Conservation (phyloP, 2,888 invertebrate species). For the Acrobasis suavella region DNA sequence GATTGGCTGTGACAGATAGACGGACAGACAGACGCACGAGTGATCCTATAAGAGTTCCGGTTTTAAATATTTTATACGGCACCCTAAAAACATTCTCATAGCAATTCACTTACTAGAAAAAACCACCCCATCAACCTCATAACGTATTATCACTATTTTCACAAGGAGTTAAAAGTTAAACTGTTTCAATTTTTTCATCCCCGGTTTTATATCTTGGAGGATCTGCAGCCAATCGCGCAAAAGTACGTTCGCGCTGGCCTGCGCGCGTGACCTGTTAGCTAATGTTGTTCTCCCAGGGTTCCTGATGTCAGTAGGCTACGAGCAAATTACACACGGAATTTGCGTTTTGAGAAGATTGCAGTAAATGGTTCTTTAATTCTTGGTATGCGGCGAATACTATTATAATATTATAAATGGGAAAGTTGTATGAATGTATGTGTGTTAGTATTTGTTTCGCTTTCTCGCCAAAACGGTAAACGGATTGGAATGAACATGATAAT, state of each 20-base stretch:
- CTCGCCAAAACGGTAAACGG: too few species aligned
- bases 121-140: background rate
- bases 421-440: too few species aligned
- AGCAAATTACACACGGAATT: slow-evolving; percentile 22
- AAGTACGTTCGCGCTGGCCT: slow-evolving; percentile 58
- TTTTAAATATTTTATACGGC: too few species aligned
- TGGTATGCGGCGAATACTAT: too few species aligned
- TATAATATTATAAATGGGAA: too few species aligned
- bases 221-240: slow-evolving; percentile 66
- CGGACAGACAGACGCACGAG: too few species aligned
- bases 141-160: slow-evolving; percentile 31
- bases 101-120: background rate
- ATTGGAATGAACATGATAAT: too few species aligned
- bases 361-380: background rate
- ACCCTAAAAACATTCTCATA: background rate
- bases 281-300: slow-evolving; percentile 47
- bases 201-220: slow-evolving; percentile 41
- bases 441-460: too few species aligned
- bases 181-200: slow-evolving; percentile 49
- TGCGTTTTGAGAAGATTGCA: slow-evolving; percentile 14
- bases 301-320: slow-evolving; percentile 36
- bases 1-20: too few species aligned
- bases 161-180: slow-evolving; percentile 39
- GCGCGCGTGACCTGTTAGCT: slow-evolving; percentile 63
- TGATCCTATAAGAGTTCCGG: too few species aligned